Evolutionary conservation across 2,888 invertebrate genomes (phyloP), one percentile per base, ranked within the genome.

Genomic region (Synergus laeviventris): DNA sequence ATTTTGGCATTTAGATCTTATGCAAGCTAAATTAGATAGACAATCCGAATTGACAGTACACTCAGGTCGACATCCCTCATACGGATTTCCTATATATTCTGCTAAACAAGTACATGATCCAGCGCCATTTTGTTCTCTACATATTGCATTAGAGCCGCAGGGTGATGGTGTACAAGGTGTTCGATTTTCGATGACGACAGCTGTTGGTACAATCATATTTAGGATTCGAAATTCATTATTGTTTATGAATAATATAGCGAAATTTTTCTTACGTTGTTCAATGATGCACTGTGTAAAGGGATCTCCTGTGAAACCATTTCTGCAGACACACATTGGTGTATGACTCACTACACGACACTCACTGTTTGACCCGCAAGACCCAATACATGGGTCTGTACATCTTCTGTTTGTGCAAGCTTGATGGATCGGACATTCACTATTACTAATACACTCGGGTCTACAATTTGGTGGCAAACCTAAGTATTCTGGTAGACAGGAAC

Each of bases 141-240:
- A 95, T 87, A 93, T 91, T 16, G 96, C 93, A 88, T 95, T 94
- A 1, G 95, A 93, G 31, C 96, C 96, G 89, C 96, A 96, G 1
- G 96, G 96, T 49, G 95, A 94, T 75, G 95, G 95, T 74, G 91
- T 91, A 86, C 96, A 96, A 9, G 95, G 94, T 77, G 94, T 87
- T 59, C 78, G 81, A 74, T 76, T 81, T 59, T 82, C 82, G 5
- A 61, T 66, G 42, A 74, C 70, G 62, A 74, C 49, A 18, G 73
- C 75, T 18, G 42, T 59, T 45, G 59, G 49, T 75, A 66, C 8
- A 76, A 74, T 18, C 24, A 39, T 59, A 2, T 45, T 16, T 66
- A 42, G 18, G 18, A 36, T 16, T 62, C 11, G 24, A 11, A 38
- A 9, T 54, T 62, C 54, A 77, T 36, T 12, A 56, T 4, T 14